Conservation (phyloP, 1,140 invertebrate genomes). For the Ylistrum balloti region DNA sequence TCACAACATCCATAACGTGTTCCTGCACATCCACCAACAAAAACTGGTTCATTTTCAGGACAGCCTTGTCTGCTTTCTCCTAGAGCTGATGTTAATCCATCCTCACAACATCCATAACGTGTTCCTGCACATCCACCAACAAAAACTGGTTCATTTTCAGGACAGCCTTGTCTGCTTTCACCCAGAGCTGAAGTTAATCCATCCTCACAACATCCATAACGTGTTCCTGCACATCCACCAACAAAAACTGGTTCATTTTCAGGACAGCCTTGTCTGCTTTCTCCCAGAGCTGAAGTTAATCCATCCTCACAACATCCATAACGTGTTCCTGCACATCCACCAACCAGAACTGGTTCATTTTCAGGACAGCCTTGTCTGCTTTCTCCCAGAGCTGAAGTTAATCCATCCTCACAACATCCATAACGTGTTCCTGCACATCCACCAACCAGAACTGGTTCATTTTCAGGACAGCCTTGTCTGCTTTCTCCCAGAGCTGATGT, state of each 20-base stretch:
- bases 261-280: not conserved
- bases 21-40: not conserved
- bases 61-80: not conserved
- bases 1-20: not conserved
- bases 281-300: not conserved
- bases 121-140: not conserved
- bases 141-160: not conserved
- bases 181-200: not conserved
- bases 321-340: not conserved
- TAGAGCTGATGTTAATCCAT: not conserved
- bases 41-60: not conserved
- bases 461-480: not conserved
- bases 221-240: not conserved
- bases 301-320: not conserved
- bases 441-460: not conserved
- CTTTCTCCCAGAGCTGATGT: slow-evolving; percentile 87
- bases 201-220: not conserved
- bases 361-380: not conserved
- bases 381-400: slow-evolving; percentile 88
- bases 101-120: not conserved
- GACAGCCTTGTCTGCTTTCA: not conserved
- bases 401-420: slow-evolving; percentile 85
- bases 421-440: slow-evolving; percentile 57
- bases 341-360: not conserved
- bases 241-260: not conserved